Conservation (phyloP, 2,113 vertebrate genomes). For the Calidris pugnax region DNA sequence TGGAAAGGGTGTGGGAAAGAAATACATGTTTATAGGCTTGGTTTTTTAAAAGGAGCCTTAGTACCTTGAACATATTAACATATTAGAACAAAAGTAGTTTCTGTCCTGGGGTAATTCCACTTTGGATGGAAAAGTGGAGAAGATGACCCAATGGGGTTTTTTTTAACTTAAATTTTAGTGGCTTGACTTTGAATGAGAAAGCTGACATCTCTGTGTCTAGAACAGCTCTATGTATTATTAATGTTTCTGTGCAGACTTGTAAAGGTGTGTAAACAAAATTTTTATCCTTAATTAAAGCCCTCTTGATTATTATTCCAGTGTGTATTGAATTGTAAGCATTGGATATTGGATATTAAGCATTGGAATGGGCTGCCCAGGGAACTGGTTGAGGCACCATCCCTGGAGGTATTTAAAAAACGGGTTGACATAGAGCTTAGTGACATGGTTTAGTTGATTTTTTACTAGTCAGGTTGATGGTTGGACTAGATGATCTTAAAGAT, state of each 20-base stretch:
- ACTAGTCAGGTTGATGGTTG: no score
- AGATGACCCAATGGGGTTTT: neutral
- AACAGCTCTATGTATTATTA: neutral
- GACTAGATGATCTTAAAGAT: no score
- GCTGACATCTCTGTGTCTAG: neutral
- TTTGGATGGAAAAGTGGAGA: neutral
- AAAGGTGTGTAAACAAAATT: neutral
- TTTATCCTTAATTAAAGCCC: neutral
- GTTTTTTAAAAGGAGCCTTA: neutral
- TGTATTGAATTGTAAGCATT: neutral
- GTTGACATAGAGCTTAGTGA: no score
- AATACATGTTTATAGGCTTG: neutral
- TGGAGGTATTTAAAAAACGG: no score
- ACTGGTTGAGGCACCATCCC: no score
- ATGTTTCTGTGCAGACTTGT: neutral
- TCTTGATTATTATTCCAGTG: neutral
- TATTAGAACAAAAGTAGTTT: neutral
- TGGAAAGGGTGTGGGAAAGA: slow-evolving; percentile 23
- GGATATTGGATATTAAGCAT: no score
- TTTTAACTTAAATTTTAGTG: neutral
- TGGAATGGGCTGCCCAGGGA: no score
- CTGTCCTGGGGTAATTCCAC: neutral
- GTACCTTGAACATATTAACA: neutral
- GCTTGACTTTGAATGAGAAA: neutral
- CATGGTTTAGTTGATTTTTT: no score